A percentile compares a stretch with the other conserved stretches of the same genome.
These are phyloP conservation scores for Callaeas wilsoni DNA, from an alignment of 2,113 vertebrate genomes.

Conservation along the genomic window DNA sequence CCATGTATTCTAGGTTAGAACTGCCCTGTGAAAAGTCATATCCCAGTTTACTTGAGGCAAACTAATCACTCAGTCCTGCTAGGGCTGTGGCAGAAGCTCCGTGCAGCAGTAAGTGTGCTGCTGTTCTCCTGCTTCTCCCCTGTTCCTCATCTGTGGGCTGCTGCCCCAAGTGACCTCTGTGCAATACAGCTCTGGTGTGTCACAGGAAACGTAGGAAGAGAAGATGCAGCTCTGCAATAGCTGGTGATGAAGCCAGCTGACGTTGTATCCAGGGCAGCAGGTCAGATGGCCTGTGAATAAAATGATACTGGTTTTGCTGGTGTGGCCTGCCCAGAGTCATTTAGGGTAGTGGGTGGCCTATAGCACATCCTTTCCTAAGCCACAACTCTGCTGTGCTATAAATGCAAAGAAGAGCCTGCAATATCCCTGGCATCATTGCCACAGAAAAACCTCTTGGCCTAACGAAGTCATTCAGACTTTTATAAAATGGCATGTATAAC, in stretches of 20 bases:
- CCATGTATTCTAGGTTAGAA: background rate
- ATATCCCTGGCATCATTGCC: background rate
- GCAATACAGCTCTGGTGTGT: rapidly evolving
- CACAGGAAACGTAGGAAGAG: background rate
- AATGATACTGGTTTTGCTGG: background rate
- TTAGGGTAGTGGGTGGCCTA: background rate
- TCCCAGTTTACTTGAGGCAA: background rate
- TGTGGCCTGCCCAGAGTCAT: background rate
- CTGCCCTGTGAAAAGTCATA: background rate
- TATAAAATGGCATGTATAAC: background rate
- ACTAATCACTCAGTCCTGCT: background rate
- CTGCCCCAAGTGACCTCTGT: background rate
- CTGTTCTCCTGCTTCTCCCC: background rate
- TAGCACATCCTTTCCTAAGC: background rate
- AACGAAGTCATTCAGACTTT: background rate
- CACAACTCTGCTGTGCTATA: background rate
- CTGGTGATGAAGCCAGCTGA: rapidly evolving
- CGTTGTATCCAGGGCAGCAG: background rate
- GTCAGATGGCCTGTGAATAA: background rate
- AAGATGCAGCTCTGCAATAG: background rate
- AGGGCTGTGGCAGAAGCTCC: background rate
- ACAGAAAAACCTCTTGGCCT: background rate
- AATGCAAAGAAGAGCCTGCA: background rate
- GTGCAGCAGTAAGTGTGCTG: background rate
- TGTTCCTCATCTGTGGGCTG: background rate